Percentiles rank a stretch among this genome's conserved stretches.
These are phyloP conservation scores for Bimastos eiseni DNA, from an alignment of 2,888 invertebrate species.

Conservation along the genomic window DNA sequence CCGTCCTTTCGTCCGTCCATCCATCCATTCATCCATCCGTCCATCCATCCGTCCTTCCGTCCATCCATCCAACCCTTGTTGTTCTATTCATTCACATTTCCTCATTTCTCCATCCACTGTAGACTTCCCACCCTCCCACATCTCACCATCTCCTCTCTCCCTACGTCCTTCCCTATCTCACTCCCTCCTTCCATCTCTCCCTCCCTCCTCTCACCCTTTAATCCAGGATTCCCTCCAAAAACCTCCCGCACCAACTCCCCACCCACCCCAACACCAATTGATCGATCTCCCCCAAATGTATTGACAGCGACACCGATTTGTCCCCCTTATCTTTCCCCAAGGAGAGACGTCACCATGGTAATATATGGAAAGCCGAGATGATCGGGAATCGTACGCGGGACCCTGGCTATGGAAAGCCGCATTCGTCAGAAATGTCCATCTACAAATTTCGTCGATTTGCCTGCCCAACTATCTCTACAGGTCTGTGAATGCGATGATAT, in stretches of 20 bases:
- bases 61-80: no score
- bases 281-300: background rate
- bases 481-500: background rate
- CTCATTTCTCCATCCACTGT: no score
- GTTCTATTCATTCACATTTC: no score
- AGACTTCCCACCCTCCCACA: no score
- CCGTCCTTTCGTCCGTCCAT: no score
- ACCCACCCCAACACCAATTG: background rate
- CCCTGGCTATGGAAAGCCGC: background rate
- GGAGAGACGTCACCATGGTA: background rate
- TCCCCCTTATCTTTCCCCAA: background rate
- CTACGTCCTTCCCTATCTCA: background rate
- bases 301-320: background rate
- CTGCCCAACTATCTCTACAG: background rate
- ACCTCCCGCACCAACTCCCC: background rate
- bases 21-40: no score
- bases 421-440: background rate
- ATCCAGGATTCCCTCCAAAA: background rate
- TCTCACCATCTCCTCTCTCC: background rate
- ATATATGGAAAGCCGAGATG: slow-evolving; percentile 13
- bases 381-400: background rate
- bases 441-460: background rate
- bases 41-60: no score
- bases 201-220: background rate
- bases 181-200: background rate